phyloP scores from a whole-genome alignment of 2,113 vertebrate genomes.

The Pseudopodoces humilis region DNA sequence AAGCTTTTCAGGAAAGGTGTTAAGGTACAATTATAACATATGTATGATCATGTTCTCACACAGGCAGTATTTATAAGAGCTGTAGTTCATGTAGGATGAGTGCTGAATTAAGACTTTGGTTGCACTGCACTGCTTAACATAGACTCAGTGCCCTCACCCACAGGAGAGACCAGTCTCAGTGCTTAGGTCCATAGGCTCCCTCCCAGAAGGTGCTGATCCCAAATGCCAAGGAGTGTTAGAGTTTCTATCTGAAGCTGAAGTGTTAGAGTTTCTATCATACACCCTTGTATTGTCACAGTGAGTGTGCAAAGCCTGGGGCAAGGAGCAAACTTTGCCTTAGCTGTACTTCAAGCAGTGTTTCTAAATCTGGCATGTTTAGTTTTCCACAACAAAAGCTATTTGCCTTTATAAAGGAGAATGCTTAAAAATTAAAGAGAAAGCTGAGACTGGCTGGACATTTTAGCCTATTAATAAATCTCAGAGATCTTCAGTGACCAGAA shows the following conservation, averaged over 20 bases:
- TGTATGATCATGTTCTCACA: background rate
- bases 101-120: background rate
- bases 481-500: background rate
- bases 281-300: background rate
- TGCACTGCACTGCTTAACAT: fast-evolving
- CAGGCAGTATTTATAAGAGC: fast-evolving
- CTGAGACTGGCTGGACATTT: background rate
- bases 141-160: background rate
- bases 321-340: background rate
- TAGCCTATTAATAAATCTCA: background rate
- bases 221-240: background rate
- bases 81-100: background rate
- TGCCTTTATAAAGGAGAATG: background rate
- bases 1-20: background rate
- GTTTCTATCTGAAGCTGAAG: no score
- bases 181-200: background rate
- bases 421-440: background rate
- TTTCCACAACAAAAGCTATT: background rate
- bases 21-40: background rate
- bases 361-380: background rate
- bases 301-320: background rate
- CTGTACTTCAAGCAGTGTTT: background rate
- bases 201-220: background rate
- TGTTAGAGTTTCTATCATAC: no score
- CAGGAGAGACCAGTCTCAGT: background rate